These are phyloP conservation scores for Trissolcus brochymenae DNA, from an alignment of 2,888 invertebrate genomes.

Conservation along the genomic window DNA sequence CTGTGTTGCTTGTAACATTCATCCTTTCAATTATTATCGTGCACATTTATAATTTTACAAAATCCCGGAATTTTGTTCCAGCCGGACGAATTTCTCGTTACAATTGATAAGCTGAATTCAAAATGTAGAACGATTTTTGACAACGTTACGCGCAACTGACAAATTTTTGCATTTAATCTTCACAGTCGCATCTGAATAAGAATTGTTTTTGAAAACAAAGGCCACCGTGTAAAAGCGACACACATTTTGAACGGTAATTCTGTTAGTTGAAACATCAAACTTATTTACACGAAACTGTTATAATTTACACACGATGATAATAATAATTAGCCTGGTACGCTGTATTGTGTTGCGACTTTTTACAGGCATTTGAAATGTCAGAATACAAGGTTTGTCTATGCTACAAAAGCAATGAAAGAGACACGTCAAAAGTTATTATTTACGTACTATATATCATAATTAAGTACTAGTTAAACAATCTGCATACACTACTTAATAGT, in stretches of 20 bases:
- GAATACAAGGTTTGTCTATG: constrained; percentile 40
- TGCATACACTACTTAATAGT: constrained; percentile 64
- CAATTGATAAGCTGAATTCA: no score
- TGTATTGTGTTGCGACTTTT: constrained; percentile 47
- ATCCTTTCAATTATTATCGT: constrained; percentile 35
- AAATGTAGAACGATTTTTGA: no score
- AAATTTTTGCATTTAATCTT: constrained; percentile 4
- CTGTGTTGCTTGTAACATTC: constrained; percentile 25
- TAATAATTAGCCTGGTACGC: constrained; percentile 32
- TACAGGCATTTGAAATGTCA: constrained; percentile 47
- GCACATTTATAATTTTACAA: constrained; percentile 1
- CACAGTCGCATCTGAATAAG: constrained; percentile 4
- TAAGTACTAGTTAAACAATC: constrained; percentile 58
- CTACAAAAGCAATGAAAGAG: constrained; percentile 56
- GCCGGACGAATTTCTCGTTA: no score
- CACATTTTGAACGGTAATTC: constrained; percentile 42
- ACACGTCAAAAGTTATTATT: constrained; percentile 55
- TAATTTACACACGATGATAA: constrained; percentile 44
- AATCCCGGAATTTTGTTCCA: background rate
- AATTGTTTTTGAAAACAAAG: constrained; percentile 12
- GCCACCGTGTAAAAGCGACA: constrained; percentile 18
- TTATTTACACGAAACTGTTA: constrained; percentile 42
- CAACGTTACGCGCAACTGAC: no score
- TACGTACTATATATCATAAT: constrained; percentile 53
- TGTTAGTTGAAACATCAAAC: constrained; percentile 38